Base-by-base conservation (phyloP, 2,113 vertebrate species). In the Nothoprocta perdicaria region DNA sequence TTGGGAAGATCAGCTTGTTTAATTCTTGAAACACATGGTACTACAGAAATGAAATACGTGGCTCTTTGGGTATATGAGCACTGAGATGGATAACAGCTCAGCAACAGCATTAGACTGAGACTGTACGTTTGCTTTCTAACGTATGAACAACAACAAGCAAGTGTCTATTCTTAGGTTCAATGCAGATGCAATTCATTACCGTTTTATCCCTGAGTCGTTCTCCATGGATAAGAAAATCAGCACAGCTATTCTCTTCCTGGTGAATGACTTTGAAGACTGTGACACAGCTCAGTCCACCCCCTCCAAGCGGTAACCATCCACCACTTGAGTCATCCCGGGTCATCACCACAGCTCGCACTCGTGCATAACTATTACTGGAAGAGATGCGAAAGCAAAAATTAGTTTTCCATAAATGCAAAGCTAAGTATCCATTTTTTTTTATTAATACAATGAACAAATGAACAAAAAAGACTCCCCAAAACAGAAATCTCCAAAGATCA, bases 291-390 rank as follows among this genome's bases (percentile, higher is more conserved):
- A 99, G 98, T 94, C 99, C 99, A 96, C 99, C 99, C 73, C 99
- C 98, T 95, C 98, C 99, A 91, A 99, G 98, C 94, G 99, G 98
- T 96, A 99, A 97, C 99, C 99, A 99, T 97, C 99, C 99, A 94
- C 99, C 99, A 92, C 99, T 99, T 96, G 99, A 99, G 98, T 99
- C 99, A 98, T 99, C 99, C 96, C 99, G 98, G 98, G 99, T 99
- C 99, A 99, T 99, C 98, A 99, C 99, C 99, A 99, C 99, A 98
- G 99, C 99, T 99, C 99, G 98, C 98, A 99, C 99, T 97, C 98
- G 98, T 96, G 99, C 99, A 98, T 99, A 99, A 98, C 98, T 98
- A 97, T 98, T 98, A 99, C 99, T 99, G 98, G 94, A 98, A 98
- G 17, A 98, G 95, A 98, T 35, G 78, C 65, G 97, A 90, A 97